Conservation (phyloP, 2,113 vertebrate genomes). For the Scalopus aquaticus region DNA sequence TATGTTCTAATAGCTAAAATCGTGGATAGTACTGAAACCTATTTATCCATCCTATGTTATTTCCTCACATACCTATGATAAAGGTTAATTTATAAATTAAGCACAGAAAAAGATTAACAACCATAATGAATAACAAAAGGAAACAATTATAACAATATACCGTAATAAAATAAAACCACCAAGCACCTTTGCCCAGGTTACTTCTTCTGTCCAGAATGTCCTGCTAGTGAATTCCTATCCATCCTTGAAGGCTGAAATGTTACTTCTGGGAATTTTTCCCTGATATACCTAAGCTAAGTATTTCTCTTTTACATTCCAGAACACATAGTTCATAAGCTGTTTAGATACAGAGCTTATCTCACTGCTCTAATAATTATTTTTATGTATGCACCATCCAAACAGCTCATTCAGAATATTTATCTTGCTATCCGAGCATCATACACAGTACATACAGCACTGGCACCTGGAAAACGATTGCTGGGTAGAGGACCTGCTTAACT, state of each 20-base stretch:
- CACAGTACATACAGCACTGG: neutral
- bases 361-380: constrained; percentile 40
- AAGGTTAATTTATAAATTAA: too few relatives aligned
- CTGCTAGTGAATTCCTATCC: neutral
- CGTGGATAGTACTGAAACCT: too few relatives aligned
- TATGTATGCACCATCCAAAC: neutral
- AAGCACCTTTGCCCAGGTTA: neutral
- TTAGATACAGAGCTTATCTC: constrained; percentile 9
- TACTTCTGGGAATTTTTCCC: neutral
- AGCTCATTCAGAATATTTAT: neutral
- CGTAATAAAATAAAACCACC: too few relatives aligned
- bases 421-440: neutral
- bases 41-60: too few relatives aligned
- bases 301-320: constrained; percentile 25
- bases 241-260: neutral
- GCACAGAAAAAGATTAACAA: too few relatives aligned
- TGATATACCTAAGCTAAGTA: neutral
- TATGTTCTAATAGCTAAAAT: too few relatives aligned
- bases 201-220: neutral
- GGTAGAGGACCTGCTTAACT: neutral
- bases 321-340: neutral
- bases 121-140: too few relatives aligned
- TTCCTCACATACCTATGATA: too few relatives aligned
- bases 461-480: neutral
- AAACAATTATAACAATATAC: too few relatives aligned